Conservation (phyloP, 2,888 invertebrate genomes). For the Asteroscopus sphinx region DNA sequence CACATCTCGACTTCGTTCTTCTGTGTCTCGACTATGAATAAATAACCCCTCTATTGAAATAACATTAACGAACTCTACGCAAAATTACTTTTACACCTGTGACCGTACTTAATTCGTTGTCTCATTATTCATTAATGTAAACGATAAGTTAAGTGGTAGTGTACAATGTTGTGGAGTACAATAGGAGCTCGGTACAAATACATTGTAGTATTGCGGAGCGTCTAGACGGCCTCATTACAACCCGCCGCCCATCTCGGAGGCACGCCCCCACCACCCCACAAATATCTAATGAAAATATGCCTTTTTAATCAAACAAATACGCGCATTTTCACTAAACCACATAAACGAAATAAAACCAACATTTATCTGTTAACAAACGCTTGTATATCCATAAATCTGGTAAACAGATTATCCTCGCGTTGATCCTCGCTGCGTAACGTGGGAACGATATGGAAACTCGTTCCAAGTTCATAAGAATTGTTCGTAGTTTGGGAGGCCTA, state of each 20-base stretch:
- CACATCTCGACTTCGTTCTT: no score
- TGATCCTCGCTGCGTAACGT: conserved; percentile 40
- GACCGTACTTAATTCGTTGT: conserved; percentile 24
- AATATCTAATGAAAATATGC: conserved; percentile 80
- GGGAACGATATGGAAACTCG: conserved; percentile 37
- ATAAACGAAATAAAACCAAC: conserved; percentile 31
- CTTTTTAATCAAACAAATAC: conserved; percentile 68
- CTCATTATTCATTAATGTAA: conserved; percentile 69
- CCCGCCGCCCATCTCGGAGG: conserved; percentile 59
- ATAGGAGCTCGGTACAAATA: conserved; percentile 77
- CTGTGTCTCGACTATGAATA: conserved; percentile 43
- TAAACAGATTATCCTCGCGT: conserved; percentile 45
- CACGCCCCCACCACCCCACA: conserved; percentile 59
- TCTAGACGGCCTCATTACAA: conserved; percentile 85
- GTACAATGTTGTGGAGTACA: conserved; percentile 59
- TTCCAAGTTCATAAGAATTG: conserved; percentile 41
- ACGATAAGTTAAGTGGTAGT: conserved; percentile 66
- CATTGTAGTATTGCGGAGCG: conserved; percentile 75
- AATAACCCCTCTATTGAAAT: conserved; percentile 36
- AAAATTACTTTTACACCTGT: conserved; percentile 25
- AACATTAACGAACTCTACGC: conserved; percentile 21
- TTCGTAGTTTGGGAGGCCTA: conserved; percentile 35
- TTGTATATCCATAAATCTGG: conserved; percentile 47
- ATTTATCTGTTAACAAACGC: conserved; percentile 32
- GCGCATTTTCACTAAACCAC: conserved; percentile 20